phyloP scores from a whole-genome alignment of 2,797 vertebrate species.

The Oryzias dopingdopingensis region DNA sequence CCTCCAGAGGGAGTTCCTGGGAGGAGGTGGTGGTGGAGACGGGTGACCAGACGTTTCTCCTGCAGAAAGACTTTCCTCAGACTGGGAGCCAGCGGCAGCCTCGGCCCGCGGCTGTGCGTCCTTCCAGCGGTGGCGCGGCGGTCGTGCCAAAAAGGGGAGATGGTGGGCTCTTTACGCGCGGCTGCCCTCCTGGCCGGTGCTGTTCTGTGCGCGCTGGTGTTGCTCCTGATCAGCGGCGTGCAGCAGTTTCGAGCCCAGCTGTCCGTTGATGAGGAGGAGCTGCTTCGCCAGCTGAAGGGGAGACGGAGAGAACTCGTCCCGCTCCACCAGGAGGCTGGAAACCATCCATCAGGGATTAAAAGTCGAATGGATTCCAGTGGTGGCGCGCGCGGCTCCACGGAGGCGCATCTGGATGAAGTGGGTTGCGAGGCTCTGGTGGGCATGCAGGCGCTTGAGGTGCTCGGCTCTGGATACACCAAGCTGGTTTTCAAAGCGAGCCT shows the following conservation, averaged over 20 bases:
- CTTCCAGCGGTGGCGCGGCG: neutral
- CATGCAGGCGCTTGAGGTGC: conserved; percentile 72
- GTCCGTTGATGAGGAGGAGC: conserved; percentile 46
- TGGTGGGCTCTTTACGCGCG: conserved; percentile 70
- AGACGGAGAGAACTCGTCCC: conserved; percentile 75
- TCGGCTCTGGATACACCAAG: conserved; percentile 88
- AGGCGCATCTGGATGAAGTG: conserved; percentile 61
- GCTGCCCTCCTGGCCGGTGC: conserved; percentile 71
- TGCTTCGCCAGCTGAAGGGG: conserved; percentile 65
- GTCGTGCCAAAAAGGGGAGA: conserved; percentile 32
- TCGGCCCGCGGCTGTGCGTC: conserved; percentile 21
- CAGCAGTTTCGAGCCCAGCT: conserved; percentile 69
- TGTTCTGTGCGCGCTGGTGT: conserved; percentile 71
- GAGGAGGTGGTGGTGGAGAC: conserved; percentile 51
- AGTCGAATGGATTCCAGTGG: conserved; percentile 36
- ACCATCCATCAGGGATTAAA: neutral
- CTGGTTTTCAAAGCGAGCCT: conserved; percentile 80
- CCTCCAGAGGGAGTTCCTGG: conserved; percentile 72
- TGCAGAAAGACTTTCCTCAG: conserved; percentile 22
- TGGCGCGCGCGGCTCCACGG: conserved; percentile 46
- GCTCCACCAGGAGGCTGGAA: conserved; percentile 32
- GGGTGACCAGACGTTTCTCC: conserved; percentile 45
- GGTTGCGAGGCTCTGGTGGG: conserved; percentile 78
- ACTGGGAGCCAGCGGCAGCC: conserved; percentile 28
- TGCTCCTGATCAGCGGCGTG: conserved; percentile 73